Evolutionary conservation across 2,113 vertebrate genomes (phyloP).

Genomic region (Rattus rattus): DNA sequence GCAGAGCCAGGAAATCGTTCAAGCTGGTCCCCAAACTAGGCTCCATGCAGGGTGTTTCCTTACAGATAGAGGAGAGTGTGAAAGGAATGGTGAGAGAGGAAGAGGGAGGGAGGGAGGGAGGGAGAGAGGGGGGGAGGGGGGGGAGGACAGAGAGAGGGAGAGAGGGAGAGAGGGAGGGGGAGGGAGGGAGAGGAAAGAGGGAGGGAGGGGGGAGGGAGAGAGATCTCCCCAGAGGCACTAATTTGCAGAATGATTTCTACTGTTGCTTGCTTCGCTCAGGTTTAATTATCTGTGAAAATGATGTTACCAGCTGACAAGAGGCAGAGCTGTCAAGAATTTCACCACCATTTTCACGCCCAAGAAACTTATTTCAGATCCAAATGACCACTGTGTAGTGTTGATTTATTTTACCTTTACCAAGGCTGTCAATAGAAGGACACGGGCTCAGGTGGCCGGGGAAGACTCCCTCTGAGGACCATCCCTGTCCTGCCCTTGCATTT

Average conservation of each 20-base stretch:
- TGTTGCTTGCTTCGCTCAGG: slow-evolving; percentile 36
- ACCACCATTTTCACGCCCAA: background rate
- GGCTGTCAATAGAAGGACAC: background rate
- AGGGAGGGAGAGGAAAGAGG: background rate
- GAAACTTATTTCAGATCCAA: slow-evolving; percentile 35
- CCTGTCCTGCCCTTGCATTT: background rate
- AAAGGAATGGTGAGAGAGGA: background rate
- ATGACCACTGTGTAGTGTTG: background rate
- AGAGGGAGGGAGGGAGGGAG: background rate
- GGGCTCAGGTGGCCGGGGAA: background rate
- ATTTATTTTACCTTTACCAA: slow-evolving; percentile 11
- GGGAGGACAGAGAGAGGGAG: background rate
- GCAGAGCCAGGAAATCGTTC: slow-evolving; percentile 77
- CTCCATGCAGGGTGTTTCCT: slow-evolving; percentile 39
- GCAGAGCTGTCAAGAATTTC: slow-evolving; percentile 49
- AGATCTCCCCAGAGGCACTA: slow-evolving; percentile 6
- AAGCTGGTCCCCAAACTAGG: slow-evolving; percentile 76
- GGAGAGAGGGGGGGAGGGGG: too few species aligned
- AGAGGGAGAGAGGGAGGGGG: background rate
- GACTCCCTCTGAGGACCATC: background rate
- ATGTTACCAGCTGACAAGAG: slow-evolving; percentile 35
- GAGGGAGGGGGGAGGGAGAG: too few species aligned
- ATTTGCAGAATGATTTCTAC: slow-evolving; percentile 53
- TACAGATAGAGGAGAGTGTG: background rate
- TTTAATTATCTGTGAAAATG: slow-evolving; percentile 61